phyloP scores from a whole-genome alignment of 2,113 vertebrate species.

The Muntiacus muntjak region DNA sequence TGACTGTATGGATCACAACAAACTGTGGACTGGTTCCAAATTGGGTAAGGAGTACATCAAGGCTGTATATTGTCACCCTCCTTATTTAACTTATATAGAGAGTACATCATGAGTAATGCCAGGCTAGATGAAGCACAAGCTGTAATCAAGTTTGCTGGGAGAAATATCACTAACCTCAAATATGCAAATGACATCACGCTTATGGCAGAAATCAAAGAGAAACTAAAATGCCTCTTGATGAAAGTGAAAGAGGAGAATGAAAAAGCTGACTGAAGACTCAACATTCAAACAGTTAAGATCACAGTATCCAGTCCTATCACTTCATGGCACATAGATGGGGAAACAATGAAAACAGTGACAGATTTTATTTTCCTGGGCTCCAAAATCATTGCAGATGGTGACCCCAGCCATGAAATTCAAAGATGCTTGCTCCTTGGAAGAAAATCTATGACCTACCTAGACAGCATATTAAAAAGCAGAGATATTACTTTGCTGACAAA shows the following conservation, averaged over 20 bases:
- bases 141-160: neutral
- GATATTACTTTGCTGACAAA: neutral
- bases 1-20: neutral
- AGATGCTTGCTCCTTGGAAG: neutral
- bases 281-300: neutral
- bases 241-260: neutral
- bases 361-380: neutral
- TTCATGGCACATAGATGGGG: neutral
- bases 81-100: neutral
- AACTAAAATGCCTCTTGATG: neutral
- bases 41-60: neutral
- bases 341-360: neutral
- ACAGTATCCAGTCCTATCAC: neutral
- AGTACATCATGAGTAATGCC: neutral
- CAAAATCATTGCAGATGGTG: neutral
- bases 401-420: neutral
- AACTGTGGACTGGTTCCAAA: neutral
- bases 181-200: neutral
- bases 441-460: neutral
- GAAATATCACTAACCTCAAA: neutral
- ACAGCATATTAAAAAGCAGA: neutral
- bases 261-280: neutral
- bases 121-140: neutral
- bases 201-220: neutral
- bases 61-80: neutral